Conservation (phyloP, 2,888 invertebrate genomes). For the Drosophila eohydei region DNA sequence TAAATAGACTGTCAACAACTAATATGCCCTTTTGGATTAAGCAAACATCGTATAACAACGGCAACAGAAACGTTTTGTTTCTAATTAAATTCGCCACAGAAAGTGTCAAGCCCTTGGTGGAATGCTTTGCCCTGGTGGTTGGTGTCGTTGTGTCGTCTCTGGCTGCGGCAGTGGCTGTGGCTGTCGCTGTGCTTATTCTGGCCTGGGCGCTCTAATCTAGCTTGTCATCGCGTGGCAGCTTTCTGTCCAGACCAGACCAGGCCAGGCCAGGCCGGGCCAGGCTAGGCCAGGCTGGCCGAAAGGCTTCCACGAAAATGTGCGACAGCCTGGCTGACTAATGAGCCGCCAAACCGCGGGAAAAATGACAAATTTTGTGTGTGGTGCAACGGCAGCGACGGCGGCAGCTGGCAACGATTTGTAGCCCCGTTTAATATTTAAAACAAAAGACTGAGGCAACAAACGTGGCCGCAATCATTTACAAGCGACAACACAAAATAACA, state of each 20-base stretch:
- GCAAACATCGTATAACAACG: conserved; percentile 1
- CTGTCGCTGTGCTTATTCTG: conserved; percentile 12
- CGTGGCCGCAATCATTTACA: conserved; percentile 66
- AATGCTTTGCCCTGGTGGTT: conserved; percentile 19
- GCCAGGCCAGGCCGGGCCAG: neutral
- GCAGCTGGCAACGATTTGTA: conserved; percentile 69
- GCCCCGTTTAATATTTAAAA: conserved; percentile 79
- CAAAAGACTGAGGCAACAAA: conserved; percentile 75
- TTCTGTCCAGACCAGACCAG: conserved; percentile 69
- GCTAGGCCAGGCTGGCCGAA: conserved; percentile 21
- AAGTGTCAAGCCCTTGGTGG: conserved; percentile 75
- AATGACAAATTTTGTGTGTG: conserved; percentile 75
- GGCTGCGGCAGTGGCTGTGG: neutral
- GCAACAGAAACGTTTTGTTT: conserved; percentile 50
- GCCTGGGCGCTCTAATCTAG: conserved; percentile 58
- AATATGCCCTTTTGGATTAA: neutral
- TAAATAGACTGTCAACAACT: neutral
- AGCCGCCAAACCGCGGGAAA: conserved; percentile 81
- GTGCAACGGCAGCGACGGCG: conserved; percentile 21
- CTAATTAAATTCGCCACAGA: conserved; percentile 79
- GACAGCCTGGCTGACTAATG: conserved; percentile 74
- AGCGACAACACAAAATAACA: conserved; percentile 57
- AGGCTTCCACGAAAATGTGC: conserved; percentile 77
- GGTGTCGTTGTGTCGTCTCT: conserved; percentile 38
- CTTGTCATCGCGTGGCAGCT: conserved; percentile 79